Base-by-base conservation (phyloP, 1,140 invertebrate species). In the Drosophila trapezifrons region DNA sequence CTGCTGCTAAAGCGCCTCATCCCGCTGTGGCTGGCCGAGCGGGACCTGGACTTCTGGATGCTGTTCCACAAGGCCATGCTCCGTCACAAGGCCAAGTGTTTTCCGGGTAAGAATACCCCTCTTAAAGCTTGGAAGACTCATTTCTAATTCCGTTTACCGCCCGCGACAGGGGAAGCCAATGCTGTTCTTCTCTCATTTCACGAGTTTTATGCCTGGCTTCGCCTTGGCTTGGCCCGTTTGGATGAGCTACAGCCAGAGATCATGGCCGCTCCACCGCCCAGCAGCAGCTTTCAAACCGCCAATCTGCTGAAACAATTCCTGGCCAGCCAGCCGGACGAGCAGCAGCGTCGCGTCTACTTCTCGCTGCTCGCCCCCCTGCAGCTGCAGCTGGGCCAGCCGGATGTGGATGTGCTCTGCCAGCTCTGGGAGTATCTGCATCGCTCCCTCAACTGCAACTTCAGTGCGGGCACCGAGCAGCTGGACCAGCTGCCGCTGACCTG, bases 371-470 rank as follows among this genome's bases (percentile, higher is more conserved):
- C 77, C 0, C 90, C 91, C 3, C 55, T 91, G 29, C 52, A 90
- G 20, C 59, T 90, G 17, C 70, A 91, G 25, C 80, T 71, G 55
- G 80, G 71, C 25, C 66, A 58, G 10, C 76, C 83, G 32, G 82
- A 86, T 12, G 52, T 76, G 7, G 80, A 82, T 27, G 84, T 91
- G 32, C 45, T 90, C 3, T 85, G 90, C 47, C 69, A 87, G 47
- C 57, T 92, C 9, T 92, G 91, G 91, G 91, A 92, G 71, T 78
- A 81, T 45, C 70, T 92, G 65, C 87, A 92, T 56, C 90, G 90
- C 10, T 86, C 77, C 29, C 73, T 92, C 1, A 92, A 92, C 69
- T 87, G 66, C 15, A 79, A 66, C 20, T 84, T 91, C 9, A 73
- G 55, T 35, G 80, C 72, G 4, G 45, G 67, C 12, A 37, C 46